Conservation (phyloP, 2,797 vertebrate species). For the Harpagifer antarcticus region DNA sequence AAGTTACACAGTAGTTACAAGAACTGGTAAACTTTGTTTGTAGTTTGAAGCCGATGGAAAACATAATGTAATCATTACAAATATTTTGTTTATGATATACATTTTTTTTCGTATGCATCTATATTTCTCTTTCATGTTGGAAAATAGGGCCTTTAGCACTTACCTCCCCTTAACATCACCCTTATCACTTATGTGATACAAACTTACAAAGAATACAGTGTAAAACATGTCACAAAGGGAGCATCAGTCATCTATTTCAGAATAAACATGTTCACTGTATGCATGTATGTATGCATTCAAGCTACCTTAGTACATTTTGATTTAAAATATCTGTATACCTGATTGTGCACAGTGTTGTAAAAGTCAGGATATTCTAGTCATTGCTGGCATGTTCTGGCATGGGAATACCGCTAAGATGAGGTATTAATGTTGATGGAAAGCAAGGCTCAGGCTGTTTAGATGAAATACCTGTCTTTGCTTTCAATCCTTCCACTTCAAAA, state of each 20-base stretch:
- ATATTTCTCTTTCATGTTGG: slow-evolving; percentile 76
- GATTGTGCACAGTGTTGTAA: slow-evolving; percentile 30
- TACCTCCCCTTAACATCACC: slow-evolving; percentile 37
- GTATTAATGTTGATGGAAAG: slow-evolving; percentile 69
- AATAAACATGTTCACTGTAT: not conserved
- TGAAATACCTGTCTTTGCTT: slow-evolving; percentile 70
- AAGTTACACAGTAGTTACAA: slow-evolving; percentile 19
- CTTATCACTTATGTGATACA: slow-evolving; percentile 11
- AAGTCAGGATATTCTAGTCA: slow-evolving; percentile 47
- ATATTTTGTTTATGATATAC: not conserved
- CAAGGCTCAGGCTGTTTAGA: slow-evolving; percentile 67
- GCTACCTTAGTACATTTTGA: not conserved
- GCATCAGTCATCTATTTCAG: slow-evolving; percentile 12
- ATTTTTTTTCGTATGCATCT: not conserved
- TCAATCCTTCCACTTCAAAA: slow-evolving; percentile 75
- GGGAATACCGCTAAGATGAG: slow-evolving; percentile 60
- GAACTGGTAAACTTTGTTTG: slow-evolving; percentile 17
- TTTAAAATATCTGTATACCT: slow-evolving; percentile 1
- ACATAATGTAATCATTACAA: not conserved
- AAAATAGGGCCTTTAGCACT: slow-evolving; percentile 57
- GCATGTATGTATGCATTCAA: not conserved
- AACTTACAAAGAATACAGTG: slow-evolving; percentile 47
- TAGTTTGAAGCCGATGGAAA: not conserved
- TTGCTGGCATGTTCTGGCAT: slow-evolving; percentile 54
- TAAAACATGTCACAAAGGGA: slow-evolving; percentile 4